A percentile compares a stretch with the other conserved stretches of the same genome.
Evolutionary conservation across 1,140 invertebrate species (phyloP).

Genomic region (Leptopilina clavipes): DNA sequence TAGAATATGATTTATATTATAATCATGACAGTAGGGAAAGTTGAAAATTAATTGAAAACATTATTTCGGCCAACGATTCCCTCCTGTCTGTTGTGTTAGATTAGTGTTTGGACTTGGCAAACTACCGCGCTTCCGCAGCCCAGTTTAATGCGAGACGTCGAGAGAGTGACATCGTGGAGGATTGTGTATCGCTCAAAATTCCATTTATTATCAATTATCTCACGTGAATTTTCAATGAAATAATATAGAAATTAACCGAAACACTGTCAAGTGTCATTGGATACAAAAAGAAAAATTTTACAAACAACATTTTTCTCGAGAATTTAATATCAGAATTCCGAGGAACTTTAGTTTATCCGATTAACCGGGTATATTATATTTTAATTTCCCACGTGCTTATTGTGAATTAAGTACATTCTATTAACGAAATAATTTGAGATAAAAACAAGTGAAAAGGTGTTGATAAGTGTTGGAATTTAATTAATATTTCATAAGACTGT

Average conservation of each 20-base stretch:
- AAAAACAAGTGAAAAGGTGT: no score
- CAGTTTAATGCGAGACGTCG: slow-evolving; percentile 18
- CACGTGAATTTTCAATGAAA: not conserved
- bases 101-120: slow-evolving; percentile 15
- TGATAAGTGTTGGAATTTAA: no score
- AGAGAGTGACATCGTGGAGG: not conserved
- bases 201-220: not conserved
- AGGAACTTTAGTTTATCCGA: no score
- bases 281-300: no score
- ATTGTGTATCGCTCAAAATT: slow-evolving; percentile 1
- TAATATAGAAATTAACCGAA: not conserved
- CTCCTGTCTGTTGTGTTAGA: not conserved
- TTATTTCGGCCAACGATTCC: not conserved
- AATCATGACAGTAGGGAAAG: not conserved
- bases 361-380: no score
- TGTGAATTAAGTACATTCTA: no score
- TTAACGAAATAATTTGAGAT: no score
- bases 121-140: slow-evolving; percentile 4
- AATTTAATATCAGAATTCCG: no score
- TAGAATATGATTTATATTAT: slow-evolving; percentile 1
- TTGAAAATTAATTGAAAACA: slow-evolving; percentile 11
- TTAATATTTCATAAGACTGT: not conserved
- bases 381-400: no score
- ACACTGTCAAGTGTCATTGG: not conserved
- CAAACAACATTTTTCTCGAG: no score